These are phyloP conservation scores for Athetis lepigone DNA, from an alignment of 2,888 invertebrate species.

Conservation along the genomic window DNA sequence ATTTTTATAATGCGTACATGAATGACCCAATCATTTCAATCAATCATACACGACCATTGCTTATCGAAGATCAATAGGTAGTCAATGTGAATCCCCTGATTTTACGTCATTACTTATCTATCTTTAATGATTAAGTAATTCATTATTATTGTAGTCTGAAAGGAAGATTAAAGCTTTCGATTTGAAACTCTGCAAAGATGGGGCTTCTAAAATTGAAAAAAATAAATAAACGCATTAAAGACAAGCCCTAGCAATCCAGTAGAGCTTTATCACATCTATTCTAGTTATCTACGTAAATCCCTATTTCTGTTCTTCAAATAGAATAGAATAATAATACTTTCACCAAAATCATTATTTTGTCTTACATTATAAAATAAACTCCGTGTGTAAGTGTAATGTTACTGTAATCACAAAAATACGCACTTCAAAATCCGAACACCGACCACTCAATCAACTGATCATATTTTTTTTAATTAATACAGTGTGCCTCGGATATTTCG, in stretches of 20 bases:
- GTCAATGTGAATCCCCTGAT: conserved; percentile 25
- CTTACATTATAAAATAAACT: conserved; percentile 67
- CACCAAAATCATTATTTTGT: conserved; percentile 54
- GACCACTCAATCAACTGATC: conserved; percentile 72
- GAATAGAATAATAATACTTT: conserved; percentile 50
- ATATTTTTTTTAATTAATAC: conserved; percentile 68
- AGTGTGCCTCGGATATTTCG: conserved; percentile 58
- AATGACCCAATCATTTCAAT: not conserved
- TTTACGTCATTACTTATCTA: conserved; percentile 27
- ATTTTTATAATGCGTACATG: not conserved
- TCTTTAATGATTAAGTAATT: not conserved
- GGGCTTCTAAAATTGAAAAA: no score
- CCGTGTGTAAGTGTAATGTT: conserved; percentile 69
- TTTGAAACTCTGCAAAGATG: not conserved
- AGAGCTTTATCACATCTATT: conserved; percentile 49
- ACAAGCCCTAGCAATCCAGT: conserved; percentile 19
- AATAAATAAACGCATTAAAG: no score
- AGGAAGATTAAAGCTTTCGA: not conserved
- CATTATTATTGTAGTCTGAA: not conserved
- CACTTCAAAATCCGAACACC: conserved; percentile 75
- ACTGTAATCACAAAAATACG: conserved; percentile 69
- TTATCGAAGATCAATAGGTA: conserved; percentile 7
- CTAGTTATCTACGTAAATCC: conserved; percentile 54
- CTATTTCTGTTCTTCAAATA: conserved; percentile 66
- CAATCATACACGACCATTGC: conserved; percentile 3